These are phyloP conservation scores for Istiophorus platypterus DNA, from an alignment of 2,113 vertebrate genomes.

Conservation along the genomic window DNA sequence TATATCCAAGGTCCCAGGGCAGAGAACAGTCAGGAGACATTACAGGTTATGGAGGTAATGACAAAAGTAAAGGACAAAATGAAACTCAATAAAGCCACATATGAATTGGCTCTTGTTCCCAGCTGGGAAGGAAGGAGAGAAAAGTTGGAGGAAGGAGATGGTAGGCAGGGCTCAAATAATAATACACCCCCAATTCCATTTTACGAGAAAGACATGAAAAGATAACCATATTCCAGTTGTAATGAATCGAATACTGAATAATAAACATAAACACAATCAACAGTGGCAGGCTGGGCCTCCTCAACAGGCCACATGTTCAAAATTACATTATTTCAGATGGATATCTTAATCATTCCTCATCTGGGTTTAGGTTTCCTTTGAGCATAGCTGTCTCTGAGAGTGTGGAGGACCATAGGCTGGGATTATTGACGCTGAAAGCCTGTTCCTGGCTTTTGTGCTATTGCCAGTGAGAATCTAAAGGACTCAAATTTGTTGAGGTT, in stretches of 20 bases:
- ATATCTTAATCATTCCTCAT: slow-evolving; percentile 72
- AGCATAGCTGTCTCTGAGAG: slow-evolving; percentile 59
- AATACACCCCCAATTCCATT: slow-evolving; percentile 56
- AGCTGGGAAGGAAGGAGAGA: slow-evolving; percentile 42
- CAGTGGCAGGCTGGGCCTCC: not conserved
- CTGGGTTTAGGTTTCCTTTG: slow-evolving; percentile 76
- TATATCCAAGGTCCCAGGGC: slow-evolving; percentile 25
- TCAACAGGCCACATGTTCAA: slow-evolving; percentile 75
- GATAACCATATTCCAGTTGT: slow-evolving; percentile 53
- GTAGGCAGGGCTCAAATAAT: slow-evolving; percentile 34
- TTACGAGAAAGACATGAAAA: slow-evolving; percentile 44
- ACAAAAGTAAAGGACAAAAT: slow-evolving; percentile 53
- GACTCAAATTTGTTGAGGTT: slow-evolving; percentile 34
- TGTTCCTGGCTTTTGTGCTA: not conserved
- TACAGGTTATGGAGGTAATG: slow-evolving; percentile 62
- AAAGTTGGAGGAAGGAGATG: slow-evolving; percentile 21
- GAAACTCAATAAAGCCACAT: slow-evolving; percentile 54
- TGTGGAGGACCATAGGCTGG: not conserved
- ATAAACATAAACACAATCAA: slow-evolving; percentile 49
- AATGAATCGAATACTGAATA: slow-evolving; percentile 65
- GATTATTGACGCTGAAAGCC: slow-evolving; percentile 48
- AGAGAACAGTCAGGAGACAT: slow-evolving; percentile 26
- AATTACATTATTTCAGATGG: slow-evolving; percentile 82
- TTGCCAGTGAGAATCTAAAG: slow-evolving; percentile 5
- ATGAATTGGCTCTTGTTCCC: slow-evolving; percentile 46